Evolutionary conservation across 37 sponge, comb jelly and placozoan genomes (phyloP).

Genomic region (Corticium candelabrum): DNA sequence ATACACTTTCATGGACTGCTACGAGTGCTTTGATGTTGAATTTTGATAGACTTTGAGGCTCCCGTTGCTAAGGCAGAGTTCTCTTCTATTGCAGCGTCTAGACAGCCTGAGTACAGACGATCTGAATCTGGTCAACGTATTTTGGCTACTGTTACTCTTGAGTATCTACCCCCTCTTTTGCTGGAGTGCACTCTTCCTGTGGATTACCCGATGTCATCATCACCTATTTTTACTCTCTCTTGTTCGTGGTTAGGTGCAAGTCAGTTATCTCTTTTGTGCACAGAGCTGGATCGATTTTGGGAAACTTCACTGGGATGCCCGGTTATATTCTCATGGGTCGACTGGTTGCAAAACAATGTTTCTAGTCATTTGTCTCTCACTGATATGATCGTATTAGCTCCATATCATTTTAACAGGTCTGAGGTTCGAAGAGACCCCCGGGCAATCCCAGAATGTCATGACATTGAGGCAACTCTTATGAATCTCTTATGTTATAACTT

Average conservation of each 20-base stretch:
- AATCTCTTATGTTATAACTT: neutral
- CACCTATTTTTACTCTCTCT: neutral
- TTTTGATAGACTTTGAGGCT: neutral
- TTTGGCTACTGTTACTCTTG: neutral
- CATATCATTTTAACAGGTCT: neutral
- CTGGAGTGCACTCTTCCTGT: neutral
- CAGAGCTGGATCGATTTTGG: neutral
- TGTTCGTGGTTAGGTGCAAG: neutral
- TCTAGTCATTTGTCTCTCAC: neutral
- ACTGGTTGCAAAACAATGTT: conserved; percentile 7
- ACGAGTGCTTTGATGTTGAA: neutral
- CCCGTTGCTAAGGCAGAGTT: neutral
- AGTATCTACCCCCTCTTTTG: neutral
- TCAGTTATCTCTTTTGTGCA: neutral
- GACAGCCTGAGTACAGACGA: neutral
- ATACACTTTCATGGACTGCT: neutral
- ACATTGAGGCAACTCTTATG: neutral
- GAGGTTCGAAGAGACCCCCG: neutral
- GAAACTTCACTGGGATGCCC: neutral
- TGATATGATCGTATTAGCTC: neutral
- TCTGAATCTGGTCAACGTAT: conserved; percentile 6
- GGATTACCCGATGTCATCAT: neutral
- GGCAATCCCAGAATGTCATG: neutral
- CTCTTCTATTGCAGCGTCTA: neutral
- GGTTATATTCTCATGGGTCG: conserved; percentile 3